Evolutionary conservation across 1,140 invertebrate species (phyloP), one percentile per base, ranked within the genome.

Genomic region (Phortica variegata): DNA sequence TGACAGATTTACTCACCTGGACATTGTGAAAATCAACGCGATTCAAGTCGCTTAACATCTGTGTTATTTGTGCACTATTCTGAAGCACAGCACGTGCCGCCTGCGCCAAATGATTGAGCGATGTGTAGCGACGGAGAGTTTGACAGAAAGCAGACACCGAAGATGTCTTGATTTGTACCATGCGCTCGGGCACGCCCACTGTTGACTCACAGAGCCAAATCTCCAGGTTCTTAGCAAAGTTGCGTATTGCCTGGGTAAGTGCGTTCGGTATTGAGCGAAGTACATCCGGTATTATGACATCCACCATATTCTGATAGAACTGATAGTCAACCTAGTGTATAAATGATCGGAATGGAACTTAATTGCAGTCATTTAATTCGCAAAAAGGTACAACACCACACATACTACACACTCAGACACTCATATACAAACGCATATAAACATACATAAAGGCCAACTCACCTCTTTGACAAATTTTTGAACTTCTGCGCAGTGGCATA

Each of bases 1-100:
- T 16, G 9, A 10, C 43, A 32, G 3, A 12, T 3, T n/a, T 19
- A 13, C 65, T 60, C 74, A 87, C 88, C 80, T 96, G 93, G 5
- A 98, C 93, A 81, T 97, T 96, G 65, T 92, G 90, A 79, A 98
- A 97, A 79, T 98, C 95, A 3, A 98, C 95, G 61, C 94, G 86
- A 80, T 95, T 97, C 38, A 99, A 81, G 81, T 99, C 97, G 31
- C 91, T 85, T 41, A 98, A 78, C 96, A 99, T 99, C 83, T 98
- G 93, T 63, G 86, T 85, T 58, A 98, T 97, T 83, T 98, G 95
- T 63, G 88, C 86, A 58, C 90, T 86, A 79, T 98, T 98, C 77
- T 95, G 92, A 43, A 99, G 84, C 26, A 98, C 95, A 40, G 94
- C 95, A 29, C 95, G 82, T 8, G 95, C 95, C 37, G 97, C 95